A percentile compares a stretch with the other conserved stretches of the same genome.
Evolutionary conservation across 2,888 invertebrate genomes (phyloP).

Genomic region (Craniophora ligustri): DNA sequence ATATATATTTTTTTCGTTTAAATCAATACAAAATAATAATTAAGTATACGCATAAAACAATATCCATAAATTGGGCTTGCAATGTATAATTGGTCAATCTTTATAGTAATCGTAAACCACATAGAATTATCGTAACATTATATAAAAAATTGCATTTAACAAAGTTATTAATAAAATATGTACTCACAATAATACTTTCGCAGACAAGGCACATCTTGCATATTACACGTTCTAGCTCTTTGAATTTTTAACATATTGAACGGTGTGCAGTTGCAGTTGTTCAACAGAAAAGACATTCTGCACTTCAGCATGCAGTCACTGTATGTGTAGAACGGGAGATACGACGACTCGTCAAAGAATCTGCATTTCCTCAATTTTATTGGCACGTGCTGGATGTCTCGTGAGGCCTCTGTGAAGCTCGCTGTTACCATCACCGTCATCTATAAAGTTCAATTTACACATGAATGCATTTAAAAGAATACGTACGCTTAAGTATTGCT

Average conservation of each 20-base stretch:
- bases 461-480: conserved; percentile 37
- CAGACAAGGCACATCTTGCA: conserved; percentile 85
- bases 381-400: conserved; percentile 81
- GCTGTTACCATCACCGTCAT: conserved; percentile 80
- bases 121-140: too few relatives aligned
- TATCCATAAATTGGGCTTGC: too few relatives aligned
- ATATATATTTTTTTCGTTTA: too few relatives aligned
- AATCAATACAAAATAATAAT: too few relatives aligned
- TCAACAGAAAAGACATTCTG: conserved; percentile 83
- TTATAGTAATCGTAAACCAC: too few relatives aligned
- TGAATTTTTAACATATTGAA: conserved; percentile 85
- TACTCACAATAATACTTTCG: conserved; percentile 78
- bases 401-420: conserved; percentile 80
- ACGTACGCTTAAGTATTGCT: conserved; percentile 21
- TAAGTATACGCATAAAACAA: too few relatives aligned
- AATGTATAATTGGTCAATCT: too few relatives aligned
- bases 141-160: too few relatives aligned
- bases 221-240: conserved; percentile 79
- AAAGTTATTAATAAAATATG: neutral
- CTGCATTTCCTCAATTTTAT: conserved; percentile 85
- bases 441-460: conserved; percentile 56
- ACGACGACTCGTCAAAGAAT: conserved; percentile 86
- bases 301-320: conserved; percentile 89
- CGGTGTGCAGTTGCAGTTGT: conserved; percentile 87
- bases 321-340: conserved; percentile 84